Evolutionary conservation across 2,113 vertebrate species (phyloP), one percentile per base, ranked within the genome.

Genomic region (Phalacrocorax brasilianus): DNA sequence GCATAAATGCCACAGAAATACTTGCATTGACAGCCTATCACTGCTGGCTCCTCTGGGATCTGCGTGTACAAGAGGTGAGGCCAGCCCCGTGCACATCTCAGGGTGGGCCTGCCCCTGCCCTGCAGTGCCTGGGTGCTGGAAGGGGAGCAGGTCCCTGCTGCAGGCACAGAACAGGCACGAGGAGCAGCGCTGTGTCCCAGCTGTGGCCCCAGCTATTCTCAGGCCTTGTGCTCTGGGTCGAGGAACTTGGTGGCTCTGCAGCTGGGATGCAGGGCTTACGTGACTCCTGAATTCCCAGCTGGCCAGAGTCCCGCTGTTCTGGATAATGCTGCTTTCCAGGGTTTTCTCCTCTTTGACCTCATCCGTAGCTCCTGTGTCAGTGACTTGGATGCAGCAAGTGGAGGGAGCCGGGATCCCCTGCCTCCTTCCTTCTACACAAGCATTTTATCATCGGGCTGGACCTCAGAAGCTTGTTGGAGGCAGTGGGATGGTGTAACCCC

Each of bases 321-420:
- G 79, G 63, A 33, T 82, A 53, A n/a, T 0, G 3, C 72, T 81
- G 95, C 94, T 96, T 96, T 97, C 89, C 89, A 96, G 96, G 95
- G 93, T 96, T 97, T 95, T 95, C 79, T 91, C 67, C 67, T 91
- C 84, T 89, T 91, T 0, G 35, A 96, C 93, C 94, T 94, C 77
- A 50, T 12, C 33, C 18, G 0, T 4, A 77, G 47, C 85, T 95
- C 74, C 70, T 82, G 77, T 91, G 96, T 97, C 95, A 96, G 58
- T 96, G 94, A 94, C 96, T 85, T 82, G 53, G 74, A 78, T 75
- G 49, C 50, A 61, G 84, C 18, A 58, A 62, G 75, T 2, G 1
- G 35, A 65, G 40, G 52, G 42, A 83, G 75, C 58, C 4, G 16
- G 59, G 58, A 75, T 82, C 44, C 44, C n/a, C 55, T 8, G 1